Evolutionary conservation across 2,888 invertebrate genomes (phyloP).

Genomic region (Pyralis farinalis): DNA sequence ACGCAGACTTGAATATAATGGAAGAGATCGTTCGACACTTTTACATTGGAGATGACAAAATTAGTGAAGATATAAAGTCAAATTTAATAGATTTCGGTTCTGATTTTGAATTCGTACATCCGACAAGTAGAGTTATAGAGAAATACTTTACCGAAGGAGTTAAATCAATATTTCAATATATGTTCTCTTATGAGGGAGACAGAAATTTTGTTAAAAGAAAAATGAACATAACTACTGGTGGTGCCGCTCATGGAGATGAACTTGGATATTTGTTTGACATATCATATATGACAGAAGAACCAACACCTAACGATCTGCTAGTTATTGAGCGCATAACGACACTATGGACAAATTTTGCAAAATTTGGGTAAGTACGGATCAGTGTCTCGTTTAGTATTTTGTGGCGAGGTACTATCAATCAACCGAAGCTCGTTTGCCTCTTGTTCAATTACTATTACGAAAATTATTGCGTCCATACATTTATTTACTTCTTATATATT

Average conservation of each 20-base stretch:
- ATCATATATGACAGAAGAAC: slow-evolving; percentile 24
- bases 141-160: slow-evolving; percentile 33
- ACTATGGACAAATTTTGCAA: slow-evolving; percentile 46
- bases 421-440: too few species aligned
- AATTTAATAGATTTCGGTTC: slow-evolving; percentile 40
- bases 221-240: slow-evolving; percentile 29
- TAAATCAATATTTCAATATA: slow-evolving; percentile 40
- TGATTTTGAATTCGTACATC: slow-evolving; percentile 41
- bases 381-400: too few species aligned
- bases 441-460: too few species aligned
- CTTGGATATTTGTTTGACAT: slow-evolving; percentile 42
- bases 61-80: slow-evolving; percentile 21
- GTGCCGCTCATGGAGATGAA: slow-evolving; percentile 40
- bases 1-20: slow-evolving; percentile 26
- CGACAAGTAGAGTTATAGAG: slow-evolving; percentile 36
- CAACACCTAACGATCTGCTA: slow-evolving; percentile 31
- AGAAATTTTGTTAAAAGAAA: slow-evolving; percentile 38
- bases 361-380: slow-evolving; percentile 38
- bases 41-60: slow-evolving; percentile 42
- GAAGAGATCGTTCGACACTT: slow-evolving; percentile 32
- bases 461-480: too few species aligned
- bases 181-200: slow-evolving; percentile 47
- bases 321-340: slow-evolving; percentile 40
- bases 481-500: too few species aligned
- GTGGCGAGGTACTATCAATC: too few species aligned